Evolutionary conservation across 35 echinoderm and acorn worm species (phyloP).

Genomic region (Diadema setosum): DNA sequence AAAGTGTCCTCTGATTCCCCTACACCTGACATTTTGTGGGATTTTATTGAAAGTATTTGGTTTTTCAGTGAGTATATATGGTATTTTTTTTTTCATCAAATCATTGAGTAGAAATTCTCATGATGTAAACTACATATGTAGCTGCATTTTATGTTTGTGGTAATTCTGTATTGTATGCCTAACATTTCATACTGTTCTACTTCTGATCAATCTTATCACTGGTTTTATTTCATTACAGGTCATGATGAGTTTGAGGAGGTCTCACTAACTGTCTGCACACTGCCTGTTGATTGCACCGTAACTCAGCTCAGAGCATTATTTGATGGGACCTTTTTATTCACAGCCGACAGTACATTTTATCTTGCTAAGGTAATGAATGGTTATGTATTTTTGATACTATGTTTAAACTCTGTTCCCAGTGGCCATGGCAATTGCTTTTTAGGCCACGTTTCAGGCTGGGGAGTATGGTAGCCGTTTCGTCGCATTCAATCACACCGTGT

Average conservation of each 20-base stretch:
- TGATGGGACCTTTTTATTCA: constrained; percentile 55
- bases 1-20: too few species aligned
- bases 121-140: too few species aligned
- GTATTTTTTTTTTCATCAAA: too few species aligned
- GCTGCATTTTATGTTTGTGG: neutral
- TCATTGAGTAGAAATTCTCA: too few species aligned
- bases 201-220: too few species aligned
- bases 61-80: too few species aligned
- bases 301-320: constrained; percentile 29
- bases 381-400: too few species aligned
- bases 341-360: constrained; percentile 69
- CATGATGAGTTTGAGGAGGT: constrained; percentile 77
- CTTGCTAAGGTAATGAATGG: neutral
- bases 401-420: too few species aligned
- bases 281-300: neutral
- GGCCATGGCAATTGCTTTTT: neutral
- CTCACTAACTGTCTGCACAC: constrained; percentile 44
- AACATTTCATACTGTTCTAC: neutral
- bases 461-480: neutral
- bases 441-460: neutral
- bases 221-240: too few species aligned
- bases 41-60: too few species aligned
- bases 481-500: neutral
- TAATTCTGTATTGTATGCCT: neutral
- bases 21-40: too few species aligned